Evolutionary conservation across 2,888 invertebrate genomes (phyloP).

Genomic region (Nephrotoma flavescens): DNA sequence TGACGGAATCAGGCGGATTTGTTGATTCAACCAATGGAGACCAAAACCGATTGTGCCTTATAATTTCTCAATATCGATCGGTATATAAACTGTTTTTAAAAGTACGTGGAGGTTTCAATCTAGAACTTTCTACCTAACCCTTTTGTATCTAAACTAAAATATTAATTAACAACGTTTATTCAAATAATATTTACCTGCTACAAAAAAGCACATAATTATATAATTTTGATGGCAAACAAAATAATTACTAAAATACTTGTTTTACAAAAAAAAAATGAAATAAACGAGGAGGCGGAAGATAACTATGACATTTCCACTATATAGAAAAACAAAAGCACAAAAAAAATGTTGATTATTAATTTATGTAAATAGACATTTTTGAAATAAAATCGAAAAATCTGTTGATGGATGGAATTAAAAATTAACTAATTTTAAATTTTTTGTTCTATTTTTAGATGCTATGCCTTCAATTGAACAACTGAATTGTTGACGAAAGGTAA

Average conservation of each 20-base stretch:
- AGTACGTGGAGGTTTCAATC: too few species aligned
- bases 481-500: conserved; percentile 3
- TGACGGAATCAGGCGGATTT: too few species aligned
- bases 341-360: neutral
- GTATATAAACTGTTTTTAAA: too few species aligned
- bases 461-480: conserved; percentile 3
- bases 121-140: too few species aligned
- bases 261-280: neutral
- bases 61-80: too few species aligned
- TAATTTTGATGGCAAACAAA: neutral
- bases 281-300: neutral
- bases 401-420: neutral
- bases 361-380: neutral
- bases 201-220: neutral
- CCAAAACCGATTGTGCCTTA: too few species aligned
- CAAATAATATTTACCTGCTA: neutral
- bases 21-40: too few species aligned
- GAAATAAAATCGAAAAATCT: neutral
- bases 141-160: too few species aligned
- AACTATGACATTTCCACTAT: neutral
- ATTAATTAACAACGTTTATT: too few species aligned
- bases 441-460: conserved; percentile 1
- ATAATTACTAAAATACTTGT: neutral
- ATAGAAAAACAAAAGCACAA: neutral
- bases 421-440: neutral